Conservation (phyloP, 2,797 vertebrate species). For the Rhabdomys pumilio region DNA sequence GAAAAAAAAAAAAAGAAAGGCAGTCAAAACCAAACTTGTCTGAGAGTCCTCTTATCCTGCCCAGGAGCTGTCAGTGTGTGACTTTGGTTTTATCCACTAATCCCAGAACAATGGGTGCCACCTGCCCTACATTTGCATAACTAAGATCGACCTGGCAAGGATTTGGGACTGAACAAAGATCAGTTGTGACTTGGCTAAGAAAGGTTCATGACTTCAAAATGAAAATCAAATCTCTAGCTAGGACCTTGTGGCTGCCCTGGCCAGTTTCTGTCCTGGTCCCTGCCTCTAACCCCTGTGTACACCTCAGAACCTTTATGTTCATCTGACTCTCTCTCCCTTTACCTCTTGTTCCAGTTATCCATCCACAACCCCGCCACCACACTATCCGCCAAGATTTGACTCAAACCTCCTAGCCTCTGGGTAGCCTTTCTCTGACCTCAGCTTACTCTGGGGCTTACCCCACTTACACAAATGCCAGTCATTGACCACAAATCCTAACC, state of each 20-base stretch:
- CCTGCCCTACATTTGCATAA: conserved; percentile 66
- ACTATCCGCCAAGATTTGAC: not conserved
- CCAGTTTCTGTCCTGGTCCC: not conserved
- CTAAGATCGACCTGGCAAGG: not conserved
- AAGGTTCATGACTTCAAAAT: conserved; percentile 49
- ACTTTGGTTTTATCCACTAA: conserved; percentile 48
- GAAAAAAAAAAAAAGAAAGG: not conserved
- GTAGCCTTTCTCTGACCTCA: not conserved
- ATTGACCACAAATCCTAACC: not conserved
- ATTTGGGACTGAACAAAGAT: conserved; percentile 34
- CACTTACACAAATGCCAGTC: not conserved
- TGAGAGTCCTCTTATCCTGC: conserved; percentile 3
- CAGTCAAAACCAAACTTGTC: conserved; percentile 15
- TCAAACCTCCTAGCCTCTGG: not conserved
- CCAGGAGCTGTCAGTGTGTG: not conserved
- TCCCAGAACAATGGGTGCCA: conserved; percentile 65
- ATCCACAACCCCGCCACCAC: not conserved
- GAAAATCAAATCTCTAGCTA: not conserved
- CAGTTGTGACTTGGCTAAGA: not conserved
- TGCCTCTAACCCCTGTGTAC: accelerated
- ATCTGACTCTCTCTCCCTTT: not conserved
- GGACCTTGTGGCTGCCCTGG: not conserved
- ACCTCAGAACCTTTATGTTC: not conserved
- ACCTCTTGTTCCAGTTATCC: not conserved
- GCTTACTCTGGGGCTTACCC: not conserved